Base-by-base conservation (phyloP, 2,888 invertebrate genomes). In the Dryomyza anilis region DNA sequence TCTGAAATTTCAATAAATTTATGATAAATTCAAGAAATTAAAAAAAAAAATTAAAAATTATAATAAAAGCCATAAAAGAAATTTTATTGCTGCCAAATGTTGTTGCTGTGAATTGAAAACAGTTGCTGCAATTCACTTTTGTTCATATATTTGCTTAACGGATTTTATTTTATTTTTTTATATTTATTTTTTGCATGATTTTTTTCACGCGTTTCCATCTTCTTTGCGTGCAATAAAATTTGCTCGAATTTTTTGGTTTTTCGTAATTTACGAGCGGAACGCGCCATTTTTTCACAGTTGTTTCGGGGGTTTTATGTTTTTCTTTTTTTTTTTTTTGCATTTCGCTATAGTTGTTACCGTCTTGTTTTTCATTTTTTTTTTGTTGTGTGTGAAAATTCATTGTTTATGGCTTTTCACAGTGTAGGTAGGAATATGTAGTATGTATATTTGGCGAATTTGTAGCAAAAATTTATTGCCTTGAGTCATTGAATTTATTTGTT, bases 401-500 rank as follows among this genome's bases (percentile, higher is more conserved):
- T n/a, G n/a, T n/a, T n/a, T n/a, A n/a, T n/a, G n/a, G n/a, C n/a
- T n/a, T n/a, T n/a, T n/a, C n/a, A n/a, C n/a, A n/a, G n/a, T n/a
- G n/a, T n/a, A n/a, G n/a, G n/a, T n/a, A n/a, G n/a, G n/a, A n/a
- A n/a, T n/a, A n/a, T n/a, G n/a, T n/a, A n/a, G n/a, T 43, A 5
- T 43, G 43, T 10, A 16, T 43, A 5, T 43, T 43, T 10, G 12
- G 43, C 48, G 48, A 48, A 48, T 21, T 50, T 50, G 25, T 50
- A 21, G 7, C 48, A 8, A n/a, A 50, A 74, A 76, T 77, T 76
- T 77, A 76, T 76, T 74, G 74, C 76, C 69, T 69, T 75, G 74
- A 76, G 73, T 76, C 74, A 70, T 72, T 63, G 76, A 76, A 76
- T 76, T 76, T 76, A 76, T 76, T 74, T 75, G 66, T 60, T 71